These are phyloP conservation scores for Isurus oxyrinchus DNA, from an alignment of 2,113 vertebrate species.

Conservation along the genomic window DNA sequence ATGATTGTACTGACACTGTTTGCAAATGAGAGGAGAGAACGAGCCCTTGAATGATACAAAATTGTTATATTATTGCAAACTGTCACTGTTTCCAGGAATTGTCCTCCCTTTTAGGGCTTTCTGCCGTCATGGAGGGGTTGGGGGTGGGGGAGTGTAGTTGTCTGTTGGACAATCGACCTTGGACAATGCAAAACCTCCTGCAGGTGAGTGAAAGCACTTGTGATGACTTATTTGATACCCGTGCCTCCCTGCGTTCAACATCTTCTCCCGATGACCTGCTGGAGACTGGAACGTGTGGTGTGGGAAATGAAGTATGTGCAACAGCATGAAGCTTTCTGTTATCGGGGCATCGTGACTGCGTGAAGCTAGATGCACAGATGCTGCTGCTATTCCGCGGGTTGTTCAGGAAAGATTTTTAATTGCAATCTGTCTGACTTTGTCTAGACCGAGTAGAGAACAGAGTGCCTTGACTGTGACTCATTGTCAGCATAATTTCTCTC, in stretches of 20 bases:
- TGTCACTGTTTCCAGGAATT: neutral
- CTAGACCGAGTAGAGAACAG: neutral
- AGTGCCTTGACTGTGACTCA: neutral
- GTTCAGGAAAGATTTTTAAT: neutral
- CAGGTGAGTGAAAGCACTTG: neutral
- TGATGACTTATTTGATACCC: neutral
- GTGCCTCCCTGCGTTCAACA: neutral
- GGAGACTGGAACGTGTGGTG: neutral
- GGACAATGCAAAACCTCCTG: neutral
- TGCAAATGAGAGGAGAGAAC: neutral
- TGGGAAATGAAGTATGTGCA: neutral
- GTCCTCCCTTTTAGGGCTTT: neutral
- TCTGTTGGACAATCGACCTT: neutral
- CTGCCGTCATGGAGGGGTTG: neutral
- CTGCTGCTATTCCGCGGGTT: neutral
- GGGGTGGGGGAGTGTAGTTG: neutral
- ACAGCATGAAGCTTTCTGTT: neutral
- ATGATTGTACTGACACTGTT: neutral
- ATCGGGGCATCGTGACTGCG: neutral
- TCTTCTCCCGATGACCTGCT: neutral
- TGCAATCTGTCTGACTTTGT: neutral
- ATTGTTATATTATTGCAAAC: neutral
- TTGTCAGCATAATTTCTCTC: neutral
- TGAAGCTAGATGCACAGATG: slow-evolving; percentile 10
- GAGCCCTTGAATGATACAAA: neutral